A percentile compares a stretch with the other conserved stretches of the same genome.
phyloP scores from a whole-genome alignment of 2,797 vertebrate species.

The Muscicapa comitata region DNA sequence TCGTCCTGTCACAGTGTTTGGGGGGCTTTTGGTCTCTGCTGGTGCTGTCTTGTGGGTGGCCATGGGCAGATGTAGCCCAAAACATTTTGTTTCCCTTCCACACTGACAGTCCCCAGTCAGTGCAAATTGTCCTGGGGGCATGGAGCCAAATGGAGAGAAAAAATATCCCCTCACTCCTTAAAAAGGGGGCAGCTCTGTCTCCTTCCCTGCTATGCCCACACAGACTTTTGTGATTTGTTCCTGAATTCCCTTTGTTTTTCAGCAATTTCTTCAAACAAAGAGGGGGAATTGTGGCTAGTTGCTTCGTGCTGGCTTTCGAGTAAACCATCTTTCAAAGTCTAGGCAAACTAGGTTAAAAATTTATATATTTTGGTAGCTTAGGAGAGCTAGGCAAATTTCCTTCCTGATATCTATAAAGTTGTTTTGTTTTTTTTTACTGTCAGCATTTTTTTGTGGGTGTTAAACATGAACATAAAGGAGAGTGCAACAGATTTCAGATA shows the following conservation, averaged over 20 bases:
- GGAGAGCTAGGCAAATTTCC: neutral
- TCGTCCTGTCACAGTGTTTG: rapidly evolving
- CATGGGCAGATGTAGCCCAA: neutral
- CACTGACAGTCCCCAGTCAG: rapidly evolving
- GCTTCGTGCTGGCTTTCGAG: neutral
- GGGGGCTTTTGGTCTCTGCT: neutral
- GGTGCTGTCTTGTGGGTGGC: neutral
- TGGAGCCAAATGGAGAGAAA: neutral
- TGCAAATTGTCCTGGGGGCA: neutral
- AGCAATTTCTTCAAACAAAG: neutral
- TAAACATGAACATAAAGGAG: neutral
- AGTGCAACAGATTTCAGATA: neutral
- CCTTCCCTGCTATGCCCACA: neutral
- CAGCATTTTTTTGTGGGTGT: neutral
- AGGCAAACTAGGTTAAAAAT: neutral
- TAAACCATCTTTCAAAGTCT: neutral
- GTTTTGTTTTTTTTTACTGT: neutral
- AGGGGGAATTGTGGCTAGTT: neutral
- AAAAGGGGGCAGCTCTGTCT: neutral
- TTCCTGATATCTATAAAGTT: neutral
- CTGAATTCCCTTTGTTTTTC: neutral
- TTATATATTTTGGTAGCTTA: neutral
- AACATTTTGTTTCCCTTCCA: neutral
- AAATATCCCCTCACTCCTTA: neutral
- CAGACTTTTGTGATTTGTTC: neutral